Conservation (phyloP, 2,888 invertebrate species). For the Auanema freiburgensis region DNA sequence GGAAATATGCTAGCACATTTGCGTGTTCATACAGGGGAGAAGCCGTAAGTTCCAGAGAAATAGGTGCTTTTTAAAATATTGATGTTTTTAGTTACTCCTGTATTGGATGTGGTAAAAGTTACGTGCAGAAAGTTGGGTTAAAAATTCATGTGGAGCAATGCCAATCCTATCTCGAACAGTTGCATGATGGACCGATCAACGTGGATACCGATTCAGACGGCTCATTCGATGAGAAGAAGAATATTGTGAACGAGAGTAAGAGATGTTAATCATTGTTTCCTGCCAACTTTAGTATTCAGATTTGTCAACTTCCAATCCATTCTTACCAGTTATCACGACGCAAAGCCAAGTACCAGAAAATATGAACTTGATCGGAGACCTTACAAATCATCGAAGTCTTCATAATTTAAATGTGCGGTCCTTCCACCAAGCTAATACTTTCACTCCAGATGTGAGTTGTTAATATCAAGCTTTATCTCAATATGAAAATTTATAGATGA, state of each 20-base stretch:
- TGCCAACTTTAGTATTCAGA: conserved; percentile 15
- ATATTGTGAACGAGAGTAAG: conserved; percentile 14
- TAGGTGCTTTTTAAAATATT: neutral
- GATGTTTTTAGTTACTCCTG: conserved; percentile 44
- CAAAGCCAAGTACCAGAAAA: conserved; percentile 5
- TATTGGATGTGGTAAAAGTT: conserved; percentile 56
- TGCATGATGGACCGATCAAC: conserved; percentile 25
- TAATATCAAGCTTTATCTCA: no score
- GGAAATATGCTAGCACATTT: conserved; percentile 56
- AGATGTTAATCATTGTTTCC: neutral
- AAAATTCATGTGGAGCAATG: conserved; percentile 62
- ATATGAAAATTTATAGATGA: neutral
- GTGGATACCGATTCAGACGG: conserved; percentile 24
- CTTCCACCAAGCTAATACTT: neutral
- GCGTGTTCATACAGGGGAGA: conserved; percentile 45
- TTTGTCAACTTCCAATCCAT: neutral
- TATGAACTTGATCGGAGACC: neutral
- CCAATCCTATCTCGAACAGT: conserved; percentile 25
- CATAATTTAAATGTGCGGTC: no score
- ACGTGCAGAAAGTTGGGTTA: conserved; percentile 60
- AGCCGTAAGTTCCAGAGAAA: conserved; percentile 33
- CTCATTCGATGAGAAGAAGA: conserved; percentile 10
- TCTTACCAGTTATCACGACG: neutral
- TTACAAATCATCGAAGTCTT: no score
- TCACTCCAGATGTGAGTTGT: neutral